Base-by-base conservation (phyloP, 2,797 vertebrate genomes). In the Emys orbicularis region DNA sequence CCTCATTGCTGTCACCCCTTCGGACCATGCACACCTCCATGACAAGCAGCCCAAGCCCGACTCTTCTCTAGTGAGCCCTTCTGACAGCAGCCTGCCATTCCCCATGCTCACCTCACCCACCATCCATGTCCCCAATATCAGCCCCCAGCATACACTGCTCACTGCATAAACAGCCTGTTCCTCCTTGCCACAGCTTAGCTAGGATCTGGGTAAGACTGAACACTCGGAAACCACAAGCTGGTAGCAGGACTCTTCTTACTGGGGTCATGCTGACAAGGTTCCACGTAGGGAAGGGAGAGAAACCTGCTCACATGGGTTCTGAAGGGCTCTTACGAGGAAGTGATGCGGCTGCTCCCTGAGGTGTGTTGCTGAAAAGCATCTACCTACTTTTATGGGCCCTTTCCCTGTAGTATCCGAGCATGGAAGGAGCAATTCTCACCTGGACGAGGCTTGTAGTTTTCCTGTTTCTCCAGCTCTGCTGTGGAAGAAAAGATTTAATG, bases 381-480 rank as follows among this genome's bases (percentile, higher is more conserved):
- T 27, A 29, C 16, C 27, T 76, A 27, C 27, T 29, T 74, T 47
- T 77, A 16, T 5, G 44, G 9, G 27, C 25, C 25, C 8, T 12
- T 4, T 8, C 50, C 8, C 8, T 9, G n/a, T 13, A 8, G n/a
- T 16, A 15, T 31, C 21, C 4, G 5, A 57, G 6, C 52, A 4
- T 6, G 31, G 15, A 77, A 54, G 31, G 31, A 83, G 31, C 29
- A 37, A 10, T 74, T 79, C 97, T 97, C 86, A 98, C 97, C 96
- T 94, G 90, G 37, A 54, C 76, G 76, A 89, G 93, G 15, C 18
- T 59, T 44, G 81, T 84, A 90, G 5, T 84, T 87, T 90, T 96
- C 90, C 81, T 95, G 68, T 68, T 95, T 96, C 31, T 95, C 93
- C 90, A 94, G 52, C 49, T 93, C 97, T 95, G 59, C 72, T 88